Evolutionary conservation across 2,113 vertebrate species (phyloP).

Genomic region (Mus spicilegus): DNA sequence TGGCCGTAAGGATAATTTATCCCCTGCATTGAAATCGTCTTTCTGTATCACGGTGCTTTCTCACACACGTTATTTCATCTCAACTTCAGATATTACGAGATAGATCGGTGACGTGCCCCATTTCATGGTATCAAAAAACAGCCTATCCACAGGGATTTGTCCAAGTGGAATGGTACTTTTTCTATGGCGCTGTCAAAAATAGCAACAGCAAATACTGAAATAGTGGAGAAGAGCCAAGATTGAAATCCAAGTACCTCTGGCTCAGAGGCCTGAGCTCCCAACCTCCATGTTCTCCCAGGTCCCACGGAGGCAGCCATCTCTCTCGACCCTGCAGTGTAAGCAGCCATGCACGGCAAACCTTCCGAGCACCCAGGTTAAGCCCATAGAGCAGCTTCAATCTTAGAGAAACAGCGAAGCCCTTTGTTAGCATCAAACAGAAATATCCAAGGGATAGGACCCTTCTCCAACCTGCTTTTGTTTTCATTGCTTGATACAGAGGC

Average conservation of each 20-base stretch:
- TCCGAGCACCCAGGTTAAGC: neutral
- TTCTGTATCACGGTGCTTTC: neutral
- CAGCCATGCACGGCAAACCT: neutral
- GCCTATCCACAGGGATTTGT: neutral
- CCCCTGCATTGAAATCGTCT: neutral
- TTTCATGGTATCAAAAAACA: neutral
- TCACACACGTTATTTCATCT: constrained; percentile 38
- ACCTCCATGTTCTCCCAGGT: neutral
- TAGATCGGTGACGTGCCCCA: neutral
- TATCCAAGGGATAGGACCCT: neutral
- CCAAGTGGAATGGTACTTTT: neutral
- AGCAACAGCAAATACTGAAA: constrained; percentile 22
- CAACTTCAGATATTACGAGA: constrained; percentile 39
- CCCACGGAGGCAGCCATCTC: neutral
- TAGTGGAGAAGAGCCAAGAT: neutral
- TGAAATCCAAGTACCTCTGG: neutral
- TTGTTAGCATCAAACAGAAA: constrained; percentile 16
- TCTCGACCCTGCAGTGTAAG: too few species aligned
- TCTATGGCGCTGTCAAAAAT: constrained; percentile 15
- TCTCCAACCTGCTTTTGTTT: neutral
- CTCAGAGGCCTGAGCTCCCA: neutral
- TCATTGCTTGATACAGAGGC: constrained; percentile 32
- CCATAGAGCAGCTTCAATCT: neutral
- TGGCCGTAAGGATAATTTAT: neutral
- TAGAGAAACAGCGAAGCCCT: neutral